Conservation (phyloP, 2,888 invertebrate genomes). For the Anthophora plumipes region DNA sequence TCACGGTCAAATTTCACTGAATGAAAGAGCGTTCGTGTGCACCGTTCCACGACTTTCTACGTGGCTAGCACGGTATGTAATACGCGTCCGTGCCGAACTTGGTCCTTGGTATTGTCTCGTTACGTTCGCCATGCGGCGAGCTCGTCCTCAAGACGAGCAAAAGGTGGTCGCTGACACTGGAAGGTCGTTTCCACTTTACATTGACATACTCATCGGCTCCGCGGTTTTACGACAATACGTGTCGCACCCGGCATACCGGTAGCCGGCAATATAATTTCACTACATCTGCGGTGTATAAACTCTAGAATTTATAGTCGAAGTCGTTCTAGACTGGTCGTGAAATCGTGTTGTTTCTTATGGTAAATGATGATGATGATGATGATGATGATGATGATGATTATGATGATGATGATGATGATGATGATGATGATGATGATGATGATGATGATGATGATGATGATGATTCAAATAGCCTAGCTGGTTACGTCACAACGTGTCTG, state of each 20-base stretch:
- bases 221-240: slow-evolving; percentile 66
- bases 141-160: slow-evolving; percentile 72
- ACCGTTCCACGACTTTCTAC: slow-evolving; percentile 70
- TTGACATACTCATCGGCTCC: slow-evolving; percentile 69
- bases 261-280: slow-evolving; percentile 20
- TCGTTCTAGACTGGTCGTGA: background rate
- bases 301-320: background rate
- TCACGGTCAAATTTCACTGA: slow-evolving; percentile 48
- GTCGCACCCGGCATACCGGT: slow-evolving; percentile 33
- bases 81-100: slow-evolving; percentile 63
- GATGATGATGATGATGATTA: background rate
- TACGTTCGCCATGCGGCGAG: slow-evolving; percentile 61
- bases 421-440: background rate
- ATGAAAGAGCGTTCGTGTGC: slow-evolving; percentile 39
- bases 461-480: background rate
- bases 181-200: slow-evolving; percentile 75
- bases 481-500: background rate
- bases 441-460: background rate
- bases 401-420: background rate
- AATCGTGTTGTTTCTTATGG: background rate
- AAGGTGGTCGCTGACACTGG: slow-evolving; percentile 78
- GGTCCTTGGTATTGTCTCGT: slow-evolving; percentile 71
- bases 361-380: background rate
- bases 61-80: slow-evolving; percentile 50
- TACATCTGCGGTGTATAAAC: slow-evolving; percentile 5